Base-by-base conservation (phyloP, 2,797 vertebrate species). In the Melanotaenia maccullochi region DNA sequence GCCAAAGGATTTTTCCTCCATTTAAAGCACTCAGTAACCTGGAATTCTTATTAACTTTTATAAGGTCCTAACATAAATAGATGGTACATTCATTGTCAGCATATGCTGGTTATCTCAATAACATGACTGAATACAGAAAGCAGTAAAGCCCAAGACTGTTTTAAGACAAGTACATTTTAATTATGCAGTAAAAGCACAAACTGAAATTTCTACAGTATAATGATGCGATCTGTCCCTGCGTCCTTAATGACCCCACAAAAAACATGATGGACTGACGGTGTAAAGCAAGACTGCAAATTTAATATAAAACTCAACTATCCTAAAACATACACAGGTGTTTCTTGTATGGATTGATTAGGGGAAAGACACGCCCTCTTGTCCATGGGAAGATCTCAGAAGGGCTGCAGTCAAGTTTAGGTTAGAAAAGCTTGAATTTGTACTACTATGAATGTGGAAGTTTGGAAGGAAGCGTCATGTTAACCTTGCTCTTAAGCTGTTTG, bases 401-500 rank as follows among this genome's bases (percentile, higher is more conserved):
- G 22, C n/a, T 24, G 24, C 24, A 54, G 25, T 28, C 52, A 18
- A 30, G 25, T 8, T 18, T 32, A 12, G 16, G 16, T 32, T 18
- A 3, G 54, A 4, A 56, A 32, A 7, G 7, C 28, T 18, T 20
- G 2, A 55, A 5, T 28, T 55, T 28, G 11, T 6, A 5, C 54
- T 3, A 5, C 28, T 68, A 24, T 13, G n/a, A 42, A 44, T 8
- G 18, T 44, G 36, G 7, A 25, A 40, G 22, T 28, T 47, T 49
- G 44, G 44, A n/a, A 22, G 44, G 44, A 60, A 0, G 30, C 25
- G 12, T 13, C 3, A 36, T 18, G 12, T 14, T 44, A 0, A 33
- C 13, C n/a, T 56, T 9, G n/a, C 1, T 0, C 13, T 67, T 22
- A 18, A 58, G 0, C 28, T 18, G 28, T 25, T 35, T 0, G 13